Conservation (phyloP, 2,888 invertebrate species). For the Caenorhabditis sp. region DNA sequence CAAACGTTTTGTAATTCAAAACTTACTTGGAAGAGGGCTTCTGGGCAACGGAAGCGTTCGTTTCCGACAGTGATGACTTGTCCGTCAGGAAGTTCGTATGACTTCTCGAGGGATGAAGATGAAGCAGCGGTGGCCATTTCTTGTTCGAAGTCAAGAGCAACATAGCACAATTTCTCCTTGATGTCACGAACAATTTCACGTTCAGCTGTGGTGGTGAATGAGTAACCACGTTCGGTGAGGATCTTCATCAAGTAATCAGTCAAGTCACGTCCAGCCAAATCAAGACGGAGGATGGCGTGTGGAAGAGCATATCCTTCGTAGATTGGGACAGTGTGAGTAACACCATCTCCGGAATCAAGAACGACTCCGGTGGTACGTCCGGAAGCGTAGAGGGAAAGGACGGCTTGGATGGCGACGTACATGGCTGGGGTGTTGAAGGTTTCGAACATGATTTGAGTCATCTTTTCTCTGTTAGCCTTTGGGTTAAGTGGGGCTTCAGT, state of each 20-base stretch:
- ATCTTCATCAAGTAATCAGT: constrained; percentile 75
- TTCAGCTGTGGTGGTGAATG: constrained; percentile 72
- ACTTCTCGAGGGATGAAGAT: constrained; percentile 87
- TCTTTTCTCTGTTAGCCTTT: constrained; percentile 93
- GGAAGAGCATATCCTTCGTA: constrained; percentile 80
- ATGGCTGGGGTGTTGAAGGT: constrained; percentile 81
- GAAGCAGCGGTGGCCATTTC: constrained; percentile 88
- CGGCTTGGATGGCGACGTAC: constrained; percentile 86
- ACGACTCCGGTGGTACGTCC: constrained; percentile 74
- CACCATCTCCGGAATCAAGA: constrained; percentile 89
- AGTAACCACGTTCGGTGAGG: constrained; percentile 73
- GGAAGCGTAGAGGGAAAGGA: constrained; percentile 88
- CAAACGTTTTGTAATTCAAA: constrained; percentile 74
- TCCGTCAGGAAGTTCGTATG: constrained; percentile 86
- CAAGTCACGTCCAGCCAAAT: constrained; percentile 74
- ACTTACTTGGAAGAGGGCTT: constrained; percentile 75
- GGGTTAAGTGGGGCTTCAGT: constrained; percentile 93
- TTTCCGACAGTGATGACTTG: constrained; percentile 76
- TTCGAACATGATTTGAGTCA: constrained; percentile 90
- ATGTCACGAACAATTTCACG: constrained; percentile 92
- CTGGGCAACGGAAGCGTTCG: constrained; percentile 87
- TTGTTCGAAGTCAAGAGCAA: constrained; percentile 96
- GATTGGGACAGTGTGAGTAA: constrained; percentile 82
- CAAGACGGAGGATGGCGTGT: constrained; percentile 74
- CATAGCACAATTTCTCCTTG: constrained; percentile 92